Percentiles rank a stretch among this genome's conserved stretches.
phyloP scores from a whole-genome alignment of 53 echinoderm and acorn worm genomes.

The Patiria pectinifera region DNA sequence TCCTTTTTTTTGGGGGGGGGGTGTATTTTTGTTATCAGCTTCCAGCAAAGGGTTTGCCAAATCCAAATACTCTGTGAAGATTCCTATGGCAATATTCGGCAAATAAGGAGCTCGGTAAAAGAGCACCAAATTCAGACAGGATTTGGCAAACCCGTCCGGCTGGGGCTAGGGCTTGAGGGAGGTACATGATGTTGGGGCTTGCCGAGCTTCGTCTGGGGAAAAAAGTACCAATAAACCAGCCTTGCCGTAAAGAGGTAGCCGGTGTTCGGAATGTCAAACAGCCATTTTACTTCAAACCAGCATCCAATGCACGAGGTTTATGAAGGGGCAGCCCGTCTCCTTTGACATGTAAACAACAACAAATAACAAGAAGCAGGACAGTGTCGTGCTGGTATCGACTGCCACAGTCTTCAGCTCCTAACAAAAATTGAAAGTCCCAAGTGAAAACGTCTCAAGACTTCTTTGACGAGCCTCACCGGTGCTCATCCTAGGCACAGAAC shows the following conservation, averaged over 20 bases:
- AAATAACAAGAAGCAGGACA: too few relatives aligned
- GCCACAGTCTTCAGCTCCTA: background rate
- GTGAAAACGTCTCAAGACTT: conserved; percentile 4
- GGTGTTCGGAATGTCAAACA: background rate
- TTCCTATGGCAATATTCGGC: conserved; percentile 46
- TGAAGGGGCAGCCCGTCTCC: background rate
- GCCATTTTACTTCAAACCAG: background rate
- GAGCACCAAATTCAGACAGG: background rate
- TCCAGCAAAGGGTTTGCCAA: conserved; percentile 9
- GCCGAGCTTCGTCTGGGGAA: background rate
- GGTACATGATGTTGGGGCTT: background rate
- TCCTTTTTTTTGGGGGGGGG: background rate
- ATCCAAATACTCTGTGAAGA: background rate
- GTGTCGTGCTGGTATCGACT: background rate
- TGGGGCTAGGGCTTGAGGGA: background rate
- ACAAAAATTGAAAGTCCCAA: background rate
- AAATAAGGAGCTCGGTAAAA: conserved; percentile 1
- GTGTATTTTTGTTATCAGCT: conserved; percentile 5
- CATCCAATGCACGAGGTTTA: background rate
- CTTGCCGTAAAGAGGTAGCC: background rate
- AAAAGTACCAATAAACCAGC: background rate
- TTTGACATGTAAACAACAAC: background rate
- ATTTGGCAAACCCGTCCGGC: background rate
- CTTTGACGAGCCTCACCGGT: background rate
- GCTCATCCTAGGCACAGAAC: too few relatives aligned